Base-by-base conservation (phyloP, 2,888 invertebrate species). In the Dascillus cervinus region DNA sequence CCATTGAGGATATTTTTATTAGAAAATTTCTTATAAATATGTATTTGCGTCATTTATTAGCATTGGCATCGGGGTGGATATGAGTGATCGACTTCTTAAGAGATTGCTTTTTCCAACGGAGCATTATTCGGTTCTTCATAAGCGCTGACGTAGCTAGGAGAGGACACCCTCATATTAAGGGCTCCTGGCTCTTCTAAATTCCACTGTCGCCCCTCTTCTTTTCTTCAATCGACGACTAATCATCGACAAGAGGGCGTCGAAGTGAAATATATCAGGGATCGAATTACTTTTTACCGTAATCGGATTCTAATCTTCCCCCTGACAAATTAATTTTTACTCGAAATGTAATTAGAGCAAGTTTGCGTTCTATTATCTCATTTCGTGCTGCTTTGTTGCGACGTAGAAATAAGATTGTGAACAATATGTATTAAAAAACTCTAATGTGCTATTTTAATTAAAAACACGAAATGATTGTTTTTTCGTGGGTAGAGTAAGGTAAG, bases 21-120 rank as follows among this genome's bases (percentile, higher is more conserved):
- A n/a, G n/a, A n/a, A n/a, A n/a, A n/a, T n/a, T n/a, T 28, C 34
- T 37, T 31, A 44, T 44, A 44, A 44, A 44, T 44, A 44, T 44
- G 41, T 42, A 44, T 42, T 33, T 35, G 37, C 34, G 20, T 22
- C 28, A 37, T 37, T 35, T 33, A 34, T 34, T 39, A 39, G 28
- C 17, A 34, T 11, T 24, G 29, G 29, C 30, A 29, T 23, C 23
- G 33, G 39, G 41, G 43, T 42, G 47, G 43, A 48, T 48, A 51
- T 58, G 55, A 58, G 54, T 53, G 56, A 58, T 58, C 52, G 56
- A 55, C 56, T 55, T 49, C 55, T 53, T 53, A 56, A 58, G 56
- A 57, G 55, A 57, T 56, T 57, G 56, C 49, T 57, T 57, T 56
- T 55, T 50, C 53, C 46, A 46, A 39, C 44, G 46, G 44, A 44